Evolutionary conservation across 2,888 invertebrate genomes (phyloP).

Genomic region (Seladonia tumulorum): DNA sequence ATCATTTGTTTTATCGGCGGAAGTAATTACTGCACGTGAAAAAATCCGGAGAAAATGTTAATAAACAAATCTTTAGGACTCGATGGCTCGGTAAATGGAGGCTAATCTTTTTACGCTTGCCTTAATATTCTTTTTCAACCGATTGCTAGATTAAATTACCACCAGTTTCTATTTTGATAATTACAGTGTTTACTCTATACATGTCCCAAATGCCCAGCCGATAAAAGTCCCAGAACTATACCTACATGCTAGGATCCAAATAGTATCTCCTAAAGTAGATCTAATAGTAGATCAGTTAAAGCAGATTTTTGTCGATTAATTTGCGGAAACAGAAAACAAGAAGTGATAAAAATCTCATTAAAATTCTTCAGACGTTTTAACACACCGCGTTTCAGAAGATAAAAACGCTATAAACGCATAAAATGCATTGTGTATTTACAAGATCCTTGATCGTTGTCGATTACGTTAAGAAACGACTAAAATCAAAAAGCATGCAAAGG

Average conservation of each 20-base stretch:
- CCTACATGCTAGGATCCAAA: too few relatives aligned
- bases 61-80: not conserved
- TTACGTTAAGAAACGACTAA: not conserved
- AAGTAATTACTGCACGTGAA: not conserved
- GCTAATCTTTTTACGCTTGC: not conserved
- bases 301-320: not conserved
- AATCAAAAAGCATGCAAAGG: not conserved
- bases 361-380: not conserved
- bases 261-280: too few relatives aligned
- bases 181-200: too few relatives aligned
- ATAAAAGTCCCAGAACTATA: too few relatives aligned
- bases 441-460: not conserved
- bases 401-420: not conserved
- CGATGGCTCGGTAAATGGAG: not conserved
- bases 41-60: not conserved
- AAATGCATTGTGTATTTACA: not conserved
- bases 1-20: constrained; percentile 15
- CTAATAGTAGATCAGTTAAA: too few relatives aligned
- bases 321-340: not conserved
- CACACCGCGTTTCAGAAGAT: not conserved
- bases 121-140: not conserved
- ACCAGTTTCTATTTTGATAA: not conserved
- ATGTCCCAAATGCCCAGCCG: too few relatives aligned
- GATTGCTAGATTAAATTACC: not conserved
- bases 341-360: not conserved